These are phyloP conservation scores for Drosophila orena DNA, from an alignment of 1,140 invertebrate genomes.

Conservation along the genomic window DNA sequence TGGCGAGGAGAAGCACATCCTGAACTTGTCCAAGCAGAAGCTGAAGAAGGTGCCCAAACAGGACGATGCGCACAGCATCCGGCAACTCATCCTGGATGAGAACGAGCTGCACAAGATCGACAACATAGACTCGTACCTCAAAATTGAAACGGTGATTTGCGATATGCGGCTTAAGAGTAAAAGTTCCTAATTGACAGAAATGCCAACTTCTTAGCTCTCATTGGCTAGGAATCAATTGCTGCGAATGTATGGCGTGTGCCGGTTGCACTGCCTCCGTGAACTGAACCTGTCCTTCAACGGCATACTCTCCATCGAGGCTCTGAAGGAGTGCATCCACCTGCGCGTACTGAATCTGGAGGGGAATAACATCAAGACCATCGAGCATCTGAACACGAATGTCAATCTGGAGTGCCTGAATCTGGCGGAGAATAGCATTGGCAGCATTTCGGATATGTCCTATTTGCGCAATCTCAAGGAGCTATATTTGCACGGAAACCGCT, in stretches of 20 bases:
- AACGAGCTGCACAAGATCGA: conserved; percentile 95
- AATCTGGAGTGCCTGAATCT: conserved; percentile 93
- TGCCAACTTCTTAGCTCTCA: conserved; percentile 89
- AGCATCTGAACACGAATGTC: conserved; percentile 92
- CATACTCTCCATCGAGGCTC: conserved; percentile 94
- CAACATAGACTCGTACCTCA: conserved; percentile 92
- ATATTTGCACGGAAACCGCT: conserved; percentile 93
- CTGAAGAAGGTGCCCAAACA: conserved; percentile 90
- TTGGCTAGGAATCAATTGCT: conserved; percentile 93
- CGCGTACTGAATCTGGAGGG: conserved; percentile 88
- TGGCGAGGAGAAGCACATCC: conserved; percentile 64
- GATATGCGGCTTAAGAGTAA: no score
- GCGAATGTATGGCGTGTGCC: conserved; percentile 94
- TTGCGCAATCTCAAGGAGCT: conserved; percentile 90
- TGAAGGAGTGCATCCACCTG: conserved; percentile 93
- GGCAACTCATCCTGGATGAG: conserved; percentile 92
- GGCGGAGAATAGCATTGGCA: conserved; percentile 94
- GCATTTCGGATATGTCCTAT: conserved; percentile 93
- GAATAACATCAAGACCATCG: conserved; percentile 91
- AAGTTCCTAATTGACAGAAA: no score
- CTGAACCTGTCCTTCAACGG: conserved; percentile 94
- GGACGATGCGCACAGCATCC: conserved; percentile 88
- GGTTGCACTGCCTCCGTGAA: conserved; percentile 91
- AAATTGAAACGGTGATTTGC: conserved; percentile 90
- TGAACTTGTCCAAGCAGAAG: conserved; percentile 89